These are phyloP conservation scores for Montipora sp. DNA, from an alignment of 64 coral and sea anemone genomes.

Conservation along the genomic window DNA sequence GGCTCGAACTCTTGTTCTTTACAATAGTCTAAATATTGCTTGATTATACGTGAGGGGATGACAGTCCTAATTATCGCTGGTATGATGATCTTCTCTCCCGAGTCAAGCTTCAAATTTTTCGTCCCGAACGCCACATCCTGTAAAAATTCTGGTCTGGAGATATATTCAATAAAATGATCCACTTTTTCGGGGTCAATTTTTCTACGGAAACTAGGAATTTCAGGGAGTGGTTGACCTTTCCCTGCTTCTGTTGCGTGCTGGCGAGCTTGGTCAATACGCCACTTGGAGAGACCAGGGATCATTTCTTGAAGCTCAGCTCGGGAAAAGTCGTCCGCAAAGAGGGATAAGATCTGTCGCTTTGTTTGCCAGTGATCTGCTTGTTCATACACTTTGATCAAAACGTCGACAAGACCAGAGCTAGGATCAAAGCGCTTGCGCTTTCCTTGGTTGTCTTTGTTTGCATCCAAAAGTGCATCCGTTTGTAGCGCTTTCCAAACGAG, in stretches of 20 bases:
- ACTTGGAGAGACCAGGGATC: slow-evolving; percentile 48
- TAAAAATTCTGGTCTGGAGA: slow-evolving; percentile 19
- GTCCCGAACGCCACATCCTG: slow-evolving; percentile 53
- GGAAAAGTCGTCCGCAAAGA: slow-evolving; percentile 40
- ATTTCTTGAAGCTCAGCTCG: background rate
- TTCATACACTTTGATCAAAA: no score
- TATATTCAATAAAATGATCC: slow-evolving; percentile 41
- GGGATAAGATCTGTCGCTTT: no score
- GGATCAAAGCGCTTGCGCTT: slow-evolving; percentile 43
- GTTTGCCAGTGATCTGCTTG: no score
- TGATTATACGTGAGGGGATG: slow-evolving; percentile 60
- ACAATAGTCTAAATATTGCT: slow-evolving; percentile 58
- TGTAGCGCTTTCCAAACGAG: slow-evolving; percentile 13
- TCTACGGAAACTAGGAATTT: slow-evolving; percentile 20
- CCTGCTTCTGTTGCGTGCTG: slow-evolving; percentile 45
- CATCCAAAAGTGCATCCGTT: background rate
- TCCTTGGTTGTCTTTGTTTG: background rate
- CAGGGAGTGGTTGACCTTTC: slow-evolving; percentile 15
- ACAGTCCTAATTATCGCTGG: slow-evolving; percentile 66
- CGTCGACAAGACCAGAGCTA: slow-evolving; percentile 7
- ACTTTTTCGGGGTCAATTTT: slow-evolving; percentile 2
- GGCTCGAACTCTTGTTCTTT: slow-evolving; percentile 55
- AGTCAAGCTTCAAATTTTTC: slow-evolving; percentile 46
- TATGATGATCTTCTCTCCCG: slow-evolving; percentile 32
- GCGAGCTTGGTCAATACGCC: slow-evolving; percentile 40